Evolutionary conservation across 2,797 vertebrate species (phyloP).

Genomic region (Fistularia tabacaria): DNA sequence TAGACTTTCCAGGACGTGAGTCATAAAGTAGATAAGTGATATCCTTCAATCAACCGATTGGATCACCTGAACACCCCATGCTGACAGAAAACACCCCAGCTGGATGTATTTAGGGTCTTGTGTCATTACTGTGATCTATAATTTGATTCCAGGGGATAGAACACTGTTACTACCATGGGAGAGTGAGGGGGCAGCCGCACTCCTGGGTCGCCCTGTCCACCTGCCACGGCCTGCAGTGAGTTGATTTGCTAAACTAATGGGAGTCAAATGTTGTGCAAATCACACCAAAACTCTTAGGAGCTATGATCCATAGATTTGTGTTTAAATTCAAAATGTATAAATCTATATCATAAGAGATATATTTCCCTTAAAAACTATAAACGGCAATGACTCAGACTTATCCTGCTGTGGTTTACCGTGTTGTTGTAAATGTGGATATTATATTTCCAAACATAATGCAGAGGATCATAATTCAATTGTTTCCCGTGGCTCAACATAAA

Average conservation of each 20-base stretch:
- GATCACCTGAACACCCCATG: not conserved
- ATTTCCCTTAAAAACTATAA: too few relatives aligned
- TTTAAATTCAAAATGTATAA: too few relatives aligned
- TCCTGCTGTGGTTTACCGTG: too few relatives aligned
- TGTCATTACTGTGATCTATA: not conserved
- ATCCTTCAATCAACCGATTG: conserved; percentile 19
- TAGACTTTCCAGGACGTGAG: conserved; percentile 22
- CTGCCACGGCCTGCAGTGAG: conserved; percentile 89
- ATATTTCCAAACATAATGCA: too few relatives aligned
- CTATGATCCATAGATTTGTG: too few relatives aligned
- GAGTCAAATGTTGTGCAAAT: not conserved
- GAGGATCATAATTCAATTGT: too few relatives aligned
- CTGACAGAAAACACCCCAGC: conserved; percentile 20
- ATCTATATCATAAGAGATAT: too few relatives aligned
- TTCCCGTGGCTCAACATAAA: too few relatives aligned
- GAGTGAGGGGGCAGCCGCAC: conserved; percentile 72
- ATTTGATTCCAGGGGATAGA: conserved; percentile 80
- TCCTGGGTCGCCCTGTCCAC: conserved; percentile 92
- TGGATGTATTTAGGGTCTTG: not conserved
- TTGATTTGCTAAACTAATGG: too few relatives aligned
- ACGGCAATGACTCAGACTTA: too few relatives aligned
- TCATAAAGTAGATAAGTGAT: conserved; percentile 33
- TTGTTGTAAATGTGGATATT: too few relatives aligned
- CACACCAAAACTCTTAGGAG: not conserved
- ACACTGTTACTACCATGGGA: conserved; percentile 95